A percentile compares a stretch with the other conserved stretches of the same genome.
These are phyloP conservation scores for Calameuta filiformis DNA, from an alignment of 2,888 invertebrate species.

Conservation along the genomic window DNA sequence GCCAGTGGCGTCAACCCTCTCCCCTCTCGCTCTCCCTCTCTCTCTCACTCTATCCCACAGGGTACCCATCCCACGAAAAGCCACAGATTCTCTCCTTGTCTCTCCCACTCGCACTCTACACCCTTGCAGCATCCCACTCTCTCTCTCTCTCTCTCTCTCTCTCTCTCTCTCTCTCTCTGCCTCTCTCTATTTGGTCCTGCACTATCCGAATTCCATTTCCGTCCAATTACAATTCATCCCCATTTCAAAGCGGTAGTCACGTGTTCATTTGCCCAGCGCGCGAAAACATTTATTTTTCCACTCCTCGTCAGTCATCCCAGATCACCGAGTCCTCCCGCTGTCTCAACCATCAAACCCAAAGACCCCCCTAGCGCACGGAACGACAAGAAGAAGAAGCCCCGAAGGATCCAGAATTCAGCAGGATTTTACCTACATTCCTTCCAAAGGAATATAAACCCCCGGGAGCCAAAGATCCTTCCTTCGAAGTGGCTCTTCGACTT, in stretches of 20 bases:
- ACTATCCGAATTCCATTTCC: slow-evolving; percentile 58
- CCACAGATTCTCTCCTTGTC: slow-evolving; percentile 23
- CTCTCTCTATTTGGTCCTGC: slow-evolving; percentile 37
- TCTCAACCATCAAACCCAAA: neutral
- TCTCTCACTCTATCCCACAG: neutral
- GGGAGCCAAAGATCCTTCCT: neutral
- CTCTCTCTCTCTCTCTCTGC: slow-evolving; percentile 4
- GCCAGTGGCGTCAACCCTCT: slow-evolving; percentile 57
- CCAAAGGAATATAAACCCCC: neutral
- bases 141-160: neutral
- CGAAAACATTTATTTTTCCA: slow-evolving; percentile 41
- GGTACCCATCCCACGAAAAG: slow-evolving; percentile 3
- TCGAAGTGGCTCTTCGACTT: neutral
- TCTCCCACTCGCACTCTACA: slow-evolving; percentile 10
- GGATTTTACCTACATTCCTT: neutral
- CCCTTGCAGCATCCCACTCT: slow-evolving; percentile 10
- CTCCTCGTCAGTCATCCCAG: neutral
- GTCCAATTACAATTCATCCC: slow-evolving; percentile 60
- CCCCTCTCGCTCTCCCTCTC: slow-evolving; percentile 23
- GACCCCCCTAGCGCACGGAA: slow-evolving; percentile 1
- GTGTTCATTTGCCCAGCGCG: slow-evolving; percentile 41
- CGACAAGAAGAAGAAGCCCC: neutral
- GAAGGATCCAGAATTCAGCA: neutral
- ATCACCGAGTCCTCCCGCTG: neutral
- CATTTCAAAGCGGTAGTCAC: slow-evolving; percentile 49